These are phyloP conservation scores for Laupala kohalensis DNA, from an alignment of 1,140 invertebrate species.

Conservation along the genomic window DNA sequence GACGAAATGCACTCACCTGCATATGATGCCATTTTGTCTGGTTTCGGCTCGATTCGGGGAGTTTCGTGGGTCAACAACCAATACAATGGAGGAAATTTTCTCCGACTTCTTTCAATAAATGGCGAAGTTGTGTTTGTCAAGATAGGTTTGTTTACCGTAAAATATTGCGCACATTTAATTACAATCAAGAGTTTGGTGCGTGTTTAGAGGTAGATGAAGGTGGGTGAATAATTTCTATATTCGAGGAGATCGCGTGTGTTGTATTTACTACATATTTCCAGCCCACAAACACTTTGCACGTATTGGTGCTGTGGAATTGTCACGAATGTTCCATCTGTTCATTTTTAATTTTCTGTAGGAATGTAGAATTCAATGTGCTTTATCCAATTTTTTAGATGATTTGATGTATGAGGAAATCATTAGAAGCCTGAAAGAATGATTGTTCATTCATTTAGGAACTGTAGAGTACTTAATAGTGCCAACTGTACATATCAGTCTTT, in stretches of 20 bases:
- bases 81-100: not conserved
- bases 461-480: not conserved
- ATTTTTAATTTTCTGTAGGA: not conserved
- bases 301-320: not conserved
- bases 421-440: not conserved
- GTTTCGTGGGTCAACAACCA: not conserved
- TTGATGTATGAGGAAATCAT: not conserved
- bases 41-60: not conserved
- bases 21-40: not conserved
- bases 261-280: not conserved
- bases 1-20: not conserved
- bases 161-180: constrained; percentile 21
- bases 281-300: not conserved
- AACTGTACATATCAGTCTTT: not conserved
- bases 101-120: constrained; percentile 9
- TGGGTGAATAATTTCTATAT: constrained; percentile 21
- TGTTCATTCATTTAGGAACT: not conserved
- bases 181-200: constrained; percentile 23
- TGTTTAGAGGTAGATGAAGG: constrained; percentile 37
- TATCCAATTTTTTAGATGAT: too few relatives aligned
- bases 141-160: constrained; percentile 37
- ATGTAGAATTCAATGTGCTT: too few relatives aligned
- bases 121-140: constrained; percentile 30
- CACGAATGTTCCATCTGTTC: not conserved
- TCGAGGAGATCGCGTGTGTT: not conserved